Conservation (phyloP, 2,888 invertebrate species). For the Parnassius apollo region DNA sequence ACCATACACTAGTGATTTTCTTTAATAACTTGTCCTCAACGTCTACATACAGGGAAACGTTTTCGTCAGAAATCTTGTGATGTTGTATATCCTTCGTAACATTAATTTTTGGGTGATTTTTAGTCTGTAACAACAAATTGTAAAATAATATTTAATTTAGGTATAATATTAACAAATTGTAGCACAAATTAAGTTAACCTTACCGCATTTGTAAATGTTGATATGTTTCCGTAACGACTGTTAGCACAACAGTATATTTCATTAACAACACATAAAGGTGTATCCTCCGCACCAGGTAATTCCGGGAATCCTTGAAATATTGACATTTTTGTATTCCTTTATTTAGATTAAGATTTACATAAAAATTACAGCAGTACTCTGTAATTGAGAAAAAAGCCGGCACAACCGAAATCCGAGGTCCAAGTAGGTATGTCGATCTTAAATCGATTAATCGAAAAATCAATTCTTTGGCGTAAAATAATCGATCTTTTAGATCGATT, state of each 20-base stretch:
- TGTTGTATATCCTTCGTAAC: constrained; percentile 84
- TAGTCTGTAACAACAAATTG: constrained; percentile 67
- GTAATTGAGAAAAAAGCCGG: background rate
- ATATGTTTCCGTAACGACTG: constrained; percentile 78
- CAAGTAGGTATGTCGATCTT: no score
- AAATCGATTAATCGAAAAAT: no score
- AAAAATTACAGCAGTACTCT: background rate
- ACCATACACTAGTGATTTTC: constrained; percentile 87
- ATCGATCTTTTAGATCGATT: no score
- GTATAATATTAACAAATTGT: background rate
- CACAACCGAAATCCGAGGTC: background rate
- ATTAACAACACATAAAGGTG: constrained; percentile 83
- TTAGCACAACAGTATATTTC: constrained; percentile 82
- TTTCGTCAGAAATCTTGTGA: constrained; percentile 75
- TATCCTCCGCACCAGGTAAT: constrained; percentile 74
- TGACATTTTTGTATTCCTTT: constrained; percentile 58
- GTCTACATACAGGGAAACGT: constrained; percentile 80
- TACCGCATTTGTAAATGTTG: constrained; percentile 81
- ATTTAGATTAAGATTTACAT: background rate
- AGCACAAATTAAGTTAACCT: constrained; percentile 53
- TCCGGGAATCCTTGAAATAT: constrained; percentile 77
- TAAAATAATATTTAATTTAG: no score
- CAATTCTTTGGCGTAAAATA: no score
- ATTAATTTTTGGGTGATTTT: constrained; percentile 85
- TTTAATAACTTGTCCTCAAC: constrained; percentile 88